Base-by-base conservation (phyloP, 2,113 vertebrate genomes). In the Tetrao urogallus region DNA sequence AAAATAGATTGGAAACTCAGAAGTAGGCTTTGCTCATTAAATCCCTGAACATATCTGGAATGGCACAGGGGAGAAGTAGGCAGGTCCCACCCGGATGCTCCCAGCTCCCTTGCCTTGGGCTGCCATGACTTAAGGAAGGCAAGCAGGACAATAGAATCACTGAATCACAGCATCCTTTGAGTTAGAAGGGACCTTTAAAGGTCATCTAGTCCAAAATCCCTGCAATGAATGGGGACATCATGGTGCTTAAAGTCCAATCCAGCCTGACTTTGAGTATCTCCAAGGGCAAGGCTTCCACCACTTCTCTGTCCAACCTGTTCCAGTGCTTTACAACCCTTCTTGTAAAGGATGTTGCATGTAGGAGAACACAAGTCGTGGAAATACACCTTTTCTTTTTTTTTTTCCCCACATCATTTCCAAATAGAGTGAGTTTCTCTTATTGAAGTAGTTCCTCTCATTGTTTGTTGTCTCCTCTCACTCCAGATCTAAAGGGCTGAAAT, bases 11-110 rank as follows among this genome's bases (percentile, higher is more conserved):
- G 88, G 82, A 63, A 81, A 28, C 65, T 65, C 69, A 18, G 16
- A 84, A 88, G 80, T 74, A 74, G 79, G 61, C 61, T 82, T 89
- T 77, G 74, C 48, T 96, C 57, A 22, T 89, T 88, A 92, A 66
- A 75, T 63, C 79, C 19, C 0, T 36, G 61, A 63, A 32, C 43
- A 0, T 61, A 61, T 71, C 78, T 48, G 78, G 78, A 74, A 52
- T 74, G 50, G 57, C 85, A 67, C 13, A 63, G 70, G 65, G 43
- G 25, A 67, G 67, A 69, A n/a, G 30, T n/a, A 47, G 70, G 89
- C 70, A 78, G 82, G n/a, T 66, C 73, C 61, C 24, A 2, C 40
- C 66, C 70, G 63, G 70, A 34, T 48, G 77, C 67, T 42, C 43
- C 22, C 24, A 38, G 60, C 32, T 77, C 24, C 47, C 50, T 15